A percentile compares a stretch with the other conserved stretches of the same genome.
phyloP scores from a whole-genome alignment of 2,797 vertebrate species.

The Ceyx erithaca region DNA sequence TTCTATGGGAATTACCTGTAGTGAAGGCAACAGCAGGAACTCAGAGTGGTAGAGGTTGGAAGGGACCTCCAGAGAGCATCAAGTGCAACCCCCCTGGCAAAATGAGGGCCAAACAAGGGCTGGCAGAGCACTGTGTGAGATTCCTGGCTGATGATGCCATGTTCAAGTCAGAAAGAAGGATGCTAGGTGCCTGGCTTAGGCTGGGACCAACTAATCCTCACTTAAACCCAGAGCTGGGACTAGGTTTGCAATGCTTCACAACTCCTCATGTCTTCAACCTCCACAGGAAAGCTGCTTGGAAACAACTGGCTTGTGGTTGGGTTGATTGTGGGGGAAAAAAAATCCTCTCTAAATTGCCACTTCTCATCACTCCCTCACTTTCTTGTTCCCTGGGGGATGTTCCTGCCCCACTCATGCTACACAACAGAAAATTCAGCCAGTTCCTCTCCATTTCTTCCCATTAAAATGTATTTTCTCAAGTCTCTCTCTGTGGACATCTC shows the following conservation, averaged over 20 bases:
- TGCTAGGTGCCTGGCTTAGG: not conserved
- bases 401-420: not conserved
- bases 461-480: not conserved
- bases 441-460: not conserved
- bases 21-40: not conserved
- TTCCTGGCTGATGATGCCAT: not conserved
- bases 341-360: not conserved
- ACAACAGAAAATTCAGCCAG: not conserved
- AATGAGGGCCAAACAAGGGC: not conserved
- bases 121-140: not conserved
- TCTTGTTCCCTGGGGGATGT: not conserved
- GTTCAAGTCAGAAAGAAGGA: not conserved
- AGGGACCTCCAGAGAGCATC: no score
- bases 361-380: constrained; percentile 9
- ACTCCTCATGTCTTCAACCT: not conserved
- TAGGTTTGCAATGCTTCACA: not conserved
- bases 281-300: not conserved
- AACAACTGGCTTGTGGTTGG: not conserved
- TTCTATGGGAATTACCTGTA: not conserved
- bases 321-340: not conserved
- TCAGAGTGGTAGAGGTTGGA: not conserved
- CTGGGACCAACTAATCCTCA: not conserved
- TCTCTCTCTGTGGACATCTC: constrained; percentile 5
- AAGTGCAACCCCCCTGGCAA: no score
- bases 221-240: constrained; percentile 8